These are phyloP conservation scores for Unio pictorum DNA, from an alignment of 2,888 invertebrate genomes.

Conservation along the genomic window DNA sequence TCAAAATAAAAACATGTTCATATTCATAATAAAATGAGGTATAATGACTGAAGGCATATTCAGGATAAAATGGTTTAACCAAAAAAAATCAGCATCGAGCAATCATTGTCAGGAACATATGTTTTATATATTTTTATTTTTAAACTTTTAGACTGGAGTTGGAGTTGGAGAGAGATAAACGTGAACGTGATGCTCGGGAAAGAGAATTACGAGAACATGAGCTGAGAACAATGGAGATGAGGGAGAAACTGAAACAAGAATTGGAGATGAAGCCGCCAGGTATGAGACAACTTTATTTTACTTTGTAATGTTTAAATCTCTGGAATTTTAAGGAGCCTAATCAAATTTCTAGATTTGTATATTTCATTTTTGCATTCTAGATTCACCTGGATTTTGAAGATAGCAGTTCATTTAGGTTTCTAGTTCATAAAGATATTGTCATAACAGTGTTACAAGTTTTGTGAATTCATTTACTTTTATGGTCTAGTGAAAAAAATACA, in stretches of 20 bases:
- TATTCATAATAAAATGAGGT: no score
- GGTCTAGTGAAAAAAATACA: no score
- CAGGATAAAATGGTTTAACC: neutral
- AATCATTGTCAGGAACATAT: neutral
- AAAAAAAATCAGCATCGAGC: neutral
- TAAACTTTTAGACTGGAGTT: slow-evolving; percentile 71
- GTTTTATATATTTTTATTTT: neutral
- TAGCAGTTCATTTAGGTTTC: no score
- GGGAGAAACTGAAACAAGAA: slow-evolving; percentile 90
- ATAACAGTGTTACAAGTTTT: no score
- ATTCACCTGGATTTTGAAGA: no score
- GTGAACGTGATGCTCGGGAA: slow-evolving; percentile 72
- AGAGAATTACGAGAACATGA: slow-evolving; percentile 74
- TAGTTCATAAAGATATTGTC: no score
- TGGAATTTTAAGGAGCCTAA: no score
- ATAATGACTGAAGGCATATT: neutral
- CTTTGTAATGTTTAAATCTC: neutral
- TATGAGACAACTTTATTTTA: slow-evolving; percentile 9
- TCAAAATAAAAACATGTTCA: no score
- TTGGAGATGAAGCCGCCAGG: slow-evolving; percentile 77
- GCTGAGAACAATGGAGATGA: slow-evolving; percentile 80
- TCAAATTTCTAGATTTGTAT: no score
- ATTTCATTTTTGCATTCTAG: no score
- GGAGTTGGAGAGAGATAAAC: slow-evolving; percentile 82
- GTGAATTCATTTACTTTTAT: no score